Percentiles rank a stretch among this genome's conserved stretches.
Conservation (phyloP, 1,140 invertebrate species). For the Pogonognathellus flavescens region DNA sequence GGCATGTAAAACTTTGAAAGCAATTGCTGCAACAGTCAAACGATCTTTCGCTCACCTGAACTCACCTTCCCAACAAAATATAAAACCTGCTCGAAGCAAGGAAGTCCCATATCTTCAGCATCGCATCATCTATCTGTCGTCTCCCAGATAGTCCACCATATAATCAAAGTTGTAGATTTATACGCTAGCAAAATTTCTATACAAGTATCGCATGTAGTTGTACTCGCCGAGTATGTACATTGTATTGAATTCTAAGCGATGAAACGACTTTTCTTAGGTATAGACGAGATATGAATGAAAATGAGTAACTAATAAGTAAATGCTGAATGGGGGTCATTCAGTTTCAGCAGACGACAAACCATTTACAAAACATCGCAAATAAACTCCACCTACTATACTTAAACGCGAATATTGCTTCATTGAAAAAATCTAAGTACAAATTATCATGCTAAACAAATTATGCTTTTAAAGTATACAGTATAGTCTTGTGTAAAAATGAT, state of each 20-base stretch:
- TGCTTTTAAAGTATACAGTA: too few species aligned
- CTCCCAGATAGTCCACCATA: background rate
- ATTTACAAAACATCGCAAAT: constrained; percentile 21
- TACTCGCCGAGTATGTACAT: background rate
- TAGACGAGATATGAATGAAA: constrained; percentile 42
- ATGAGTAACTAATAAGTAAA: constrained; percentile 40
- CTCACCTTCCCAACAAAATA: constrained; percentile 20
- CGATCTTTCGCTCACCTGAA: background rate
- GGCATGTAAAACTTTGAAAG: background rate
- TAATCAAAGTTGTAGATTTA: background rate
- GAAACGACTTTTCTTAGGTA: constrained; percentile 2
- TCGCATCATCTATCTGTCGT: constrained; percentile 5
- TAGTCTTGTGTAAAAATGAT: too few species aligned
- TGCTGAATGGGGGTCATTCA: constrained; percentile 47
- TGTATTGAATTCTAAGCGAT: background rate
- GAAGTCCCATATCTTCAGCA: constrained; percentile 19
- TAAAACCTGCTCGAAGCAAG: constrained; percentile 43
- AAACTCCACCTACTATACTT: background rate
- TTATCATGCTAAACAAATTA: too few species aligned
- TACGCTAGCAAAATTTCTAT: background rate
- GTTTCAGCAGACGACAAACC: constrained; percentile 41
- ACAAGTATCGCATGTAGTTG: background rate
- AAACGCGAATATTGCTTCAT: too few species aligned
- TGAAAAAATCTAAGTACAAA: too few species aligned
- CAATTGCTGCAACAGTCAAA: background rate